Conservation (phyloP, 2,888 invertebrate genomes). For the Ormyrus nitidulus region DNA sequence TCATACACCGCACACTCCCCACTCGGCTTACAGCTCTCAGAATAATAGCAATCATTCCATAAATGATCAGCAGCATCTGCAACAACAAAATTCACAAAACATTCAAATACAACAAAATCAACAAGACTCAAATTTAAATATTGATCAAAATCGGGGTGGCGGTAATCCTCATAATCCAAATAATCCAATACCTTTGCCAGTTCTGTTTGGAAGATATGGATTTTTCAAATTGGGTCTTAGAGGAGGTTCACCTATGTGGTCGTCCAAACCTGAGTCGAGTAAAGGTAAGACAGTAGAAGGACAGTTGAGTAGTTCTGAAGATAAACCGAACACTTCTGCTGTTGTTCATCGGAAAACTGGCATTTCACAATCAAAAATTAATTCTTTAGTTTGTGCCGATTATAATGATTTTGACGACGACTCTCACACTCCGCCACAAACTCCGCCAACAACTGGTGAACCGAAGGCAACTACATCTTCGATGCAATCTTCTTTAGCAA, state of each 20-base stretch:
- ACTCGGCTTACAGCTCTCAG: constrained; percentile 64
- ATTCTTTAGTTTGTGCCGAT: constrained; percentile 79
- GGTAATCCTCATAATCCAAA: constrained; percentile 78
- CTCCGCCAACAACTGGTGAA: constrained; percentile 73
- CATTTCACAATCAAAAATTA: constrained; percentile 74
- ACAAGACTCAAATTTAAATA: constrained; percentile 60
- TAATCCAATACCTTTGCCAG: constrained; percentile 80
- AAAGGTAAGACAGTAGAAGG: constrained; percentile 72
- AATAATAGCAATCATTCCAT: constrained; percentile 79
- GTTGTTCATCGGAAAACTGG: constrained; percentile 72
- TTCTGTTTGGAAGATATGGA: constrained; percentile 78
- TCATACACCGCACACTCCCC: constrained; percentile 70
- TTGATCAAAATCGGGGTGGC: constrained; percentile 74
- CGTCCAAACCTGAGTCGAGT: constrained; percentile 75
- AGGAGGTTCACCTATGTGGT: constrained; percentile 84
- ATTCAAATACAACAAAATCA: constrained; percentile 77
- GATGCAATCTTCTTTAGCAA: constrained; percentile 38
- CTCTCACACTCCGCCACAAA: constrained; percentile 78
- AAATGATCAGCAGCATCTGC: constrained; percentile 75
- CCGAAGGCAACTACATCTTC: constrained; percentile 62
- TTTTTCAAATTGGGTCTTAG: constrained; percentile 80
- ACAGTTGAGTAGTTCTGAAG: constrained; percentile 73
- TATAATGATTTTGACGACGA: constrained; percentile 81
- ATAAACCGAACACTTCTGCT: constrained; percentile 75
- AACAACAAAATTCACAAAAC: constrained; percentile 58